Evolutionary conservation across 2,113 vertebrate species (phyloP), one percentile per base, ranked within the genome.

Genomic region (Sciurus niger): DNA sequence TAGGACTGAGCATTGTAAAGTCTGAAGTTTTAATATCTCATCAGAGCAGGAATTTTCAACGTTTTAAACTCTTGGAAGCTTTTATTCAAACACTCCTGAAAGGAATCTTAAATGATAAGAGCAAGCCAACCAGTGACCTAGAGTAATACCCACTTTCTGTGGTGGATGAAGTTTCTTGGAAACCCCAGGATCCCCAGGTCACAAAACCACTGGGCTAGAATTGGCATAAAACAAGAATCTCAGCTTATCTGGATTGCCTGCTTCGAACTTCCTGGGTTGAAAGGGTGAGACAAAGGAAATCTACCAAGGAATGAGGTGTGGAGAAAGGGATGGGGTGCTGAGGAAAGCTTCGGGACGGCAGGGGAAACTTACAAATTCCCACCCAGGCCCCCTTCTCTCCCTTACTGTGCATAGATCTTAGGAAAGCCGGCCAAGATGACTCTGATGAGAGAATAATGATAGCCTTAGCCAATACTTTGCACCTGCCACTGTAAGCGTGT

Each of bases 31-130:
- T 60, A 60, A 4, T 65, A 9, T 10, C 48, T 55, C 37, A 30
- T 55, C 58, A 34, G 72, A 93, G 74, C 5, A 40, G 53, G 17
- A 24, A 73, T 86, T 80, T 96, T 84, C 58, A 77, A 58, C 25
- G 77, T 92, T 90, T 95, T 78, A 8, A 89, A 84, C n/a, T 78
- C 85, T 96, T 77, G 2, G 60, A 92, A 90, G 25, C 4, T 37
- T 82, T 67, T 96, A 25, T 92, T 94, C 18, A 32, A 89, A 92
- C 6, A 89, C 55, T 87, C 37, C 94, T 79, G 74, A 89, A 84
- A 95, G 65, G 40, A 88, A 68, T 28, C 48, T 87, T 84, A 83
- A 89, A 37, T 30, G 58, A 80, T 63, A 68, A 89, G 89, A 86
- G 73, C 24, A 73, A 94, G 78, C 67, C 24, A 28, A 78, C 72